A percentile compares a stretch with the other conserved stretches of the same genome.
Evolutionary conservation across 2,797 vertebrate species (phyloP).

Genomic region (Neomorphus geoffroyi): DNA sequence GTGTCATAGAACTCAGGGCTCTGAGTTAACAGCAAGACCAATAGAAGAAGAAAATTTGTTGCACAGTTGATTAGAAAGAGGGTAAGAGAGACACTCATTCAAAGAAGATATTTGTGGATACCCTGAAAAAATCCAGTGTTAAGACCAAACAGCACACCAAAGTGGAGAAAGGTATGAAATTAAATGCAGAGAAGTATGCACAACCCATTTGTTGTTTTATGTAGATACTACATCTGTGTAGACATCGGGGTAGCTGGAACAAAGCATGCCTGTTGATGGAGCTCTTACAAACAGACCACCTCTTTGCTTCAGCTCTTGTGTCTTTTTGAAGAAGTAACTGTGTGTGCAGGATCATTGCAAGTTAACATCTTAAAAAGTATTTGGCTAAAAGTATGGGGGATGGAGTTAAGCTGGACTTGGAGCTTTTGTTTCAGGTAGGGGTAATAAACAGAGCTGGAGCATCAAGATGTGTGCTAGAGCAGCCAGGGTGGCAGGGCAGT

Average conservation of each 20-base stretch:
- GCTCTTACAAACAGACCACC: not conserved
- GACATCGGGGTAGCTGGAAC: not conserved
- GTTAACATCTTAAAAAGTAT: not conserved
- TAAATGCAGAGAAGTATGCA: not conserved
- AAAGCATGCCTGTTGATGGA: not conserved
- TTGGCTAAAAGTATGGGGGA: not conserved
- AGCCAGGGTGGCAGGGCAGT: not conserved
- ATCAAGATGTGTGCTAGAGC: not conserved
- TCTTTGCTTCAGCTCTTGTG: not conserved
- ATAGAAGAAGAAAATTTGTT: not conserved
- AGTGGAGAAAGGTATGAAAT: not conserved
- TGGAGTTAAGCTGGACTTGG: not conserved
- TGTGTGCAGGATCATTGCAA: not conserved
- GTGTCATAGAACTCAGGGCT: not conserved
- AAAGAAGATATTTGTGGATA: not conserved
- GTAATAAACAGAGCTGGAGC: not conserved
- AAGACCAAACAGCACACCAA: not conserved
- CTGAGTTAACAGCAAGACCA: not conserved
- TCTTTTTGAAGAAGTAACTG: not conserved
- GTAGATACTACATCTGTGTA: fast-evolving
- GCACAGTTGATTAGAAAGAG: not conserved
- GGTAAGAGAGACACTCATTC: not conserved
- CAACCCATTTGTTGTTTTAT: not conserved
- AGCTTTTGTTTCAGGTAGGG: not conserved
- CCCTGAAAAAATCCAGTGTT: not conserved